These are phyloP conservation scores for Numenius arquata DNA, from an alignment of 2,113 vertebrate genomes.

Conservation along the genomic window DNA sequence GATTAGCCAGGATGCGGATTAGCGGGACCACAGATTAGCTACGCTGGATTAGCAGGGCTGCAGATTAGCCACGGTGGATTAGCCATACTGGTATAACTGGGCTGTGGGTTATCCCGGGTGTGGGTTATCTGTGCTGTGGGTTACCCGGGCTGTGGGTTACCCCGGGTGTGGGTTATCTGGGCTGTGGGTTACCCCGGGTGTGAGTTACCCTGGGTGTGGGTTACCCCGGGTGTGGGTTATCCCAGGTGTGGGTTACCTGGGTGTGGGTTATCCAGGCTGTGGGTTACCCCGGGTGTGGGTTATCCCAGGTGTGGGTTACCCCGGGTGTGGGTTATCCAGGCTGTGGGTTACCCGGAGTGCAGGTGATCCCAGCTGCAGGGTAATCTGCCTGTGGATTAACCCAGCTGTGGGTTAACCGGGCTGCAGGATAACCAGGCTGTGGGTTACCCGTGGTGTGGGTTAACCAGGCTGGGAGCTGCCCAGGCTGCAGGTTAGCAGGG, in stretches of 20 bases:
- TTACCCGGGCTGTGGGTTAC: background rate
- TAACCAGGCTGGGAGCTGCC: background rate
- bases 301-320: background rate
- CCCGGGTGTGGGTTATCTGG: background rate
- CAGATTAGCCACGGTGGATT: background rate
- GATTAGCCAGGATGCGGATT: background rate
- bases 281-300: background rate
- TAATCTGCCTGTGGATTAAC: background rate
- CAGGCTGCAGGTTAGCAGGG: background rate
- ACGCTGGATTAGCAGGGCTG: background rate
- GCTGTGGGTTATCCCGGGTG: too few relatives aligned
- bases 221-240: too few relatives aligned
- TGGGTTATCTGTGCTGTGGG: too few relatives aligned
- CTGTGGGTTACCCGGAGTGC: background rate
- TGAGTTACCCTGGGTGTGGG: background rate
- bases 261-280: background rate
- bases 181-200: background rate
- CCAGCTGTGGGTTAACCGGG: background rate
- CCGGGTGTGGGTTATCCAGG: background rate
- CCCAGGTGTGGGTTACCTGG: too few relatives aligned
- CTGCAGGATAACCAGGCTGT: background rate
- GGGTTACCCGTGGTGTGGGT: background rate
- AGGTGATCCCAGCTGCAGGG: background rate
- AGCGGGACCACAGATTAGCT: background rate
- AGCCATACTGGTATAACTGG: background rate